Evolutionary conservation across 2,888 invertebrate species (phyloP).

Genomic region (Lamellibrachia columna): DNA sequence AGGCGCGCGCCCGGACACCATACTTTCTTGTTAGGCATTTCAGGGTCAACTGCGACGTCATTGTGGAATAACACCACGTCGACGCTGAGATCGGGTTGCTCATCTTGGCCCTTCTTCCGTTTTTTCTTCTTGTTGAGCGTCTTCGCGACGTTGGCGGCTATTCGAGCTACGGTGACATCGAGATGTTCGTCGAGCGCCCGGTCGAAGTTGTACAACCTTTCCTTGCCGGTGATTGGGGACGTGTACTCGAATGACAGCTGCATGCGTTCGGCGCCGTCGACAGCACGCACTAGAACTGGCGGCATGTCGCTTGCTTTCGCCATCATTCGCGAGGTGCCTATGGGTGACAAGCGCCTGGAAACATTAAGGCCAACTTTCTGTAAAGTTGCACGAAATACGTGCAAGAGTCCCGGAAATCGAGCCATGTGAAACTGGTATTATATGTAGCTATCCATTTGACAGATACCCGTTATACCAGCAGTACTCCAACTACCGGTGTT

Average conservation of each 20-base stretch:
- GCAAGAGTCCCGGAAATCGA: slow-evolving; percentile 3
- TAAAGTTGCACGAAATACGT: slow-evolving; percentile 5
- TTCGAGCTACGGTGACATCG: slow-evolving; percentile 36
- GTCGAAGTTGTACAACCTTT: slow-evolving; percentile 38
- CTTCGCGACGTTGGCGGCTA: slow-evolving; percentile 37
- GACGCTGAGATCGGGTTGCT: neutral
- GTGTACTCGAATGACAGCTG: slow-evolving; percentile 37
- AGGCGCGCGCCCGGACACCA: slow-evolving; percentile 34
- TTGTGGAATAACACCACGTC: neutral
- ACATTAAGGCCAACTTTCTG: neutral
- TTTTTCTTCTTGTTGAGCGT: slow-evolving; percentile 37
- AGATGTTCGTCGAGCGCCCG: slow-evolving; percentile 38
- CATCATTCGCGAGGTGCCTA: neutral
- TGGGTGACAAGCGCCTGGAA: neutral
- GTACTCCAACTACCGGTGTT: neutral
- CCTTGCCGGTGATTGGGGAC: slow-evolving; percentile 25
- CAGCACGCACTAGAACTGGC: slow-evolving; percentile 31
- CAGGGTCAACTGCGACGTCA: slow-evolving; percentile 21
- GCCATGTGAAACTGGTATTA: neutral
- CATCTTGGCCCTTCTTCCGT: slow-evolving; percentile 26
- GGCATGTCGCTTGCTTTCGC: neutral
- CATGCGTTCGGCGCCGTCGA: slow-evolving; percentile 37
- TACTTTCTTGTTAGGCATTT: slow-evolving; percentile 32
- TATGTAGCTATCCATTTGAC: neutral
- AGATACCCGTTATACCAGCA: neutral